phyloP scores from a whole-genome alignment of 1,140 invertebrate genomes.

The Berghia stephanieae region DNA sequence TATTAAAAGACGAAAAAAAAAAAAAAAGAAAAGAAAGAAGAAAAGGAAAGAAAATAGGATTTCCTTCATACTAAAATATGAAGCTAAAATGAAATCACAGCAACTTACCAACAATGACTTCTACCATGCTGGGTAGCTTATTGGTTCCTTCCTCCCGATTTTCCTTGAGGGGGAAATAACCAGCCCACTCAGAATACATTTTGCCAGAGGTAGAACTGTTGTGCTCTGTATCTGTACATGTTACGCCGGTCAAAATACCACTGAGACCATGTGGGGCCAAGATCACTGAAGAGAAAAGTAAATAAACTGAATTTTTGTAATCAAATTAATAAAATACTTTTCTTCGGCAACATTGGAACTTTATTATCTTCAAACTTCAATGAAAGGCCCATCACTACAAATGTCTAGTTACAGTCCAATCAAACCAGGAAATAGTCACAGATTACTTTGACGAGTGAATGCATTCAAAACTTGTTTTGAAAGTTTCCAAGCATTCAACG shows the following conservation, averaged over 20 bases:
- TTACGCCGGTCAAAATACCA: constrained; percentile 88
- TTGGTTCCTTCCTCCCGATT: constrained; percentile 43
- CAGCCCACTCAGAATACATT: constrained; percentile 90
- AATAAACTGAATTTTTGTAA: no score
- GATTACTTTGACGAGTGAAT: no score
- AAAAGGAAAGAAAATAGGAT: no score
- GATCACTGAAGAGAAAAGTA: constrained; percentile 76
- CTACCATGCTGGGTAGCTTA: constrained; percentile 76
- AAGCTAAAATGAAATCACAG: not conserved
- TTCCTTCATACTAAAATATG: no score
- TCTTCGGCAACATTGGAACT: no score
- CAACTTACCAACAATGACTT: constrained; percentile 75
- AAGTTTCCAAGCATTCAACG: no score
- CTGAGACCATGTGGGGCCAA: constrained; percentile 92
- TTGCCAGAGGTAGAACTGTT: constrained; percentile 72
- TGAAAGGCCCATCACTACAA: no score
- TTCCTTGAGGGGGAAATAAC: constrained; percentile 84
- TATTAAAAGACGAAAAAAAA: not conserved
- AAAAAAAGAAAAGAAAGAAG: not conserved
- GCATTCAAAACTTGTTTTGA: no score
- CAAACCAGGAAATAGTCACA: no score
- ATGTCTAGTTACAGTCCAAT: no score
- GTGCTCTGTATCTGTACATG: constrained; percentile 78
- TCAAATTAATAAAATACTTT: no score
- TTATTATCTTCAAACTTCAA: no score